Percentiles rank a stretch among this genome's conserved stretches.
Evolutionary conservation across 2,797 vertebrate species (phyloP).

Genomic region (Catostomus latipinnis): DNA sequence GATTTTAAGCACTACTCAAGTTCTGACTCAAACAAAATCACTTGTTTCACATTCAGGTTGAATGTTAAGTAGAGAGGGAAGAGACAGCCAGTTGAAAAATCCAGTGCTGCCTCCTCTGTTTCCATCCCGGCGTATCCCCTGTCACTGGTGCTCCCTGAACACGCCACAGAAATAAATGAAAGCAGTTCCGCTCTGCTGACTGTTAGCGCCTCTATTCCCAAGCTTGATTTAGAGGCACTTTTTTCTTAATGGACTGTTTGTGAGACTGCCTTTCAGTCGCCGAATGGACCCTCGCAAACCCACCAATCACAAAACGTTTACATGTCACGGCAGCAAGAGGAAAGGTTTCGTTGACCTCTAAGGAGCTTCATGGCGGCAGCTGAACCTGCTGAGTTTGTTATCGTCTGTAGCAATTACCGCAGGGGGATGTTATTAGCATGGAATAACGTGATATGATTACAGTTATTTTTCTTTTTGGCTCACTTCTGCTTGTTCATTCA

Average conservation of each 20-base stretch:
- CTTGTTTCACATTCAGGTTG: constrained; percentile 48
- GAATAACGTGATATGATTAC: too few relatives aligned
- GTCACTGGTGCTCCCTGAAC: constrained; percentile 51
- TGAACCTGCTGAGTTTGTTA: not conserved
- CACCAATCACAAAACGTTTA: constrained; percentile 47
- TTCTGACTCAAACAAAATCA: constrained; percentile 43
- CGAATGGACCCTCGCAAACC: constrained; percentile 47
- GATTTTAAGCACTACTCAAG: constrained; percentile 42
- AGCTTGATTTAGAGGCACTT: constrained; percentile 60
- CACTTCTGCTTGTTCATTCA: too few relatives aligned
- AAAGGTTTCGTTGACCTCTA: constrained; percentile 18
- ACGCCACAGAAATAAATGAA: constrained; percentile 59
- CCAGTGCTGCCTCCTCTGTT: constrained; percentile 13
- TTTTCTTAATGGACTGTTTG: constrained; percentile 62
- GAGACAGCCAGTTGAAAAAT: constrained; percentile 39
- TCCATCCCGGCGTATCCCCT: constrained; percentile 20
- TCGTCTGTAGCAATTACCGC: not conserved
- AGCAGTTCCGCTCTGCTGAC: constrained; percentile 62
- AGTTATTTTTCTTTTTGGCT: too few relatives aligned
- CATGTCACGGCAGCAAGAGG: not conserved
- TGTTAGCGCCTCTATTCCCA: constrained; percentile 54
- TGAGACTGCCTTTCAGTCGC: constrained; percentile 53
- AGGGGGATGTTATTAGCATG: not conserved
- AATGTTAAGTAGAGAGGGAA: constrained; percentile 32
- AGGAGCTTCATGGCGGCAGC: not conserved